Evolutionary conservation across 2,113 vertebrate species (phyloP), one percentile per base, ranked within the genome.

Genomic region (Thymallus thymallus): DNA sequence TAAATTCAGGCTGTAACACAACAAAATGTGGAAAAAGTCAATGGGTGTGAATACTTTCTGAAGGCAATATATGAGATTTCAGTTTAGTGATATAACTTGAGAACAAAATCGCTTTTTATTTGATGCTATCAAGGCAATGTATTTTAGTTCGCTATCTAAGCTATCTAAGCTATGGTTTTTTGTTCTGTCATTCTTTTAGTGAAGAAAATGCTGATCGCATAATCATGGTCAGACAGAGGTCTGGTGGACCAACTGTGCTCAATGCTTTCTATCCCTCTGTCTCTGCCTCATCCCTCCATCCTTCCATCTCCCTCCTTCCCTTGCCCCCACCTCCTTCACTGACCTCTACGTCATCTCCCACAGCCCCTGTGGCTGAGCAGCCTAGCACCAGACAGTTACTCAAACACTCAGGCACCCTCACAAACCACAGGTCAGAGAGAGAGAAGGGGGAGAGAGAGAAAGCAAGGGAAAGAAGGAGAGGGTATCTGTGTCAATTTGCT

Each of bases 311-410:
- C 35, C 35, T 69, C 63, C 72, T 63, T 23, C 12, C 20, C 68
- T 30, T 73, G 74, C 75, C 10, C 75, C 45, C 63, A 67, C 64
- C 72, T 77, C 89, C 75, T 85, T 77, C 63, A 58, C 73, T 90
- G 89, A 93, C 91, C 88, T 88, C 89, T 78, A 85, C 83, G 88
- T 90, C 90, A 87, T 92, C 90, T 89, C 89, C 88, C 88, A 86
- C 75, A 84, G 88, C 86, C 66, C 56, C 90, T 87, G 80, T 84
- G 88, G 90, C 90, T 81, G 80, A 92, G 91, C 87, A 90, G 91
- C 86, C 80, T 92, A 91, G 92, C 92, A 93, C 92, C 92, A 92
- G 90, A 90, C 91, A 92, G 90, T 91, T 93, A 92, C 92, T 93
- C 76, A 87, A 87, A 73, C 86, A 92, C 89, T 84, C 74, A 77